These are phyloP conservation scores for Scylla paramamosain DNA, from an alignment of 1,140 invertebrate genomes.

Conservation along the genomic window DNA sequence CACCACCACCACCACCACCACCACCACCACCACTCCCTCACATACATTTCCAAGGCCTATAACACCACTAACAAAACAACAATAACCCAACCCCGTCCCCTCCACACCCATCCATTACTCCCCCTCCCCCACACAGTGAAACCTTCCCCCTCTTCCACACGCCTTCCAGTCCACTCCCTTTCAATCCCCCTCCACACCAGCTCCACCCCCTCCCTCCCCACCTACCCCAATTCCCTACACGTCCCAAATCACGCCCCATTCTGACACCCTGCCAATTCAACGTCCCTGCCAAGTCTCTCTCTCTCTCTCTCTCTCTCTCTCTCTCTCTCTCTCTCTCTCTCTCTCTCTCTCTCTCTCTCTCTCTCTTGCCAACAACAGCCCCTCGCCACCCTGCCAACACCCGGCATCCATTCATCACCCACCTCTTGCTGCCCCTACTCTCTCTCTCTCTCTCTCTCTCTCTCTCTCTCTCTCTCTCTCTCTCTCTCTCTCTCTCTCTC, in stretches of 20 bases:
- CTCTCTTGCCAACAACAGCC: background rate
- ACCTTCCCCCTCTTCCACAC: no score
- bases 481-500: constrained; percentile 37
- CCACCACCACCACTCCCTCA: no score
- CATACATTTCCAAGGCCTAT: no score
- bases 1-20: no score
- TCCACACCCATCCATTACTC: no score
- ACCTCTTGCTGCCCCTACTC: background rate
- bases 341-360: background rate
- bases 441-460: background rate
- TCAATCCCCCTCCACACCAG: no score
- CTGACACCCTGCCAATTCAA: background rate
- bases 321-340: constrained; percentile 24
- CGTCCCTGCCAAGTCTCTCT: background rate
- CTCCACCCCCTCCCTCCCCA: background rate
- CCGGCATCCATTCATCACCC: background rate
- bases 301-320: constrained; percentile 28
- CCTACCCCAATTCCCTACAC: background rate
- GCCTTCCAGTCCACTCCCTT: no score
- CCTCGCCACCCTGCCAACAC: background rate
- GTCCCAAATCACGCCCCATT: background rate
- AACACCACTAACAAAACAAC: no score
- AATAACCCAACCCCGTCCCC: no score
- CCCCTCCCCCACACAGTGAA: no score
- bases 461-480: constrained; percentile 38